These are phyloP conservation scores for Drosophila willistoni DNA, from an alignment of 1,140 invertebrate species.

Conservation along the genomic window DNA sequence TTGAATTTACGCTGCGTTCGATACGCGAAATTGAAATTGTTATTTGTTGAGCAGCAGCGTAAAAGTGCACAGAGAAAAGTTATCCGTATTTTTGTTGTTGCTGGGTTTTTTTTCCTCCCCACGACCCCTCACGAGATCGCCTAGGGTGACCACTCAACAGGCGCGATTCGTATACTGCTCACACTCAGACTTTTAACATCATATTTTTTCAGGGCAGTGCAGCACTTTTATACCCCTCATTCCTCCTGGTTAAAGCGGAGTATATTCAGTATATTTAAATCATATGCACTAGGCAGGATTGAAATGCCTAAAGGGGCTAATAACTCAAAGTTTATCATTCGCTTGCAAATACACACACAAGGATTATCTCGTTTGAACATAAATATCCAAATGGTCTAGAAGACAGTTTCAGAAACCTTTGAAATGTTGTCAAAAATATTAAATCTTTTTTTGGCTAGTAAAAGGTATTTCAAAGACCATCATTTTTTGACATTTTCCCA, in stretches of 20 bases:
- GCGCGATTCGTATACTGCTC: constrained; percentile 49
- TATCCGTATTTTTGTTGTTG: constrained; percentile 9
- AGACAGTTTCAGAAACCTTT: too few species aligned
- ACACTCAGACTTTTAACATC: constrained; percentile 41
- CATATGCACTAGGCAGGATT: not conserved
- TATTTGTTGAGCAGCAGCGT: constrained; percentile 60
- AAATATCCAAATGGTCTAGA: too few species aligned
- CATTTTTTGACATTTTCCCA: constrained; percentile 3
- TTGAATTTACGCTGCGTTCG: constrained; percentile 71
- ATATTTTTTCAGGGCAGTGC: constrained; percentile 39
- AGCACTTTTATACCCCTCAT: constrained; percentile 4
- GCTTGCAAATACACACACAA: too few species aligned
- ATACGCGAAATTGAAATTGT: constrained; percentile 79
- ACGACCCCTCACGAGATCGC: not conserved
- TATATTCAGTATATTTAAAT: not conserved
- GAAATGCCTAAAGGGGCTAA: too few species aligned
- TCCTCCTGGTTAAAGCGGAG: not conserved
- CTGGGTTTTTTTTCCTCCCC: not conserved
- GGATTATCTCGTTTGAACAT: too few species aligned
- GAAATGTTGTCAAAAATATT: too few species aligned
- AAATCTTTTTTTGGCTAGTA: too few species aligned
- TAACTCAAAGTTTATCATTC: too few species aligned
- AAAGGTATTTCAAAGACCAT: not conserved
- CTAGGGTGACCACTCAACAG: constrained; percentile 45
- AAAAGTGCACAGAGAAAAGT: constrained; percentile 34